Evolutionary conservation across 1,140 invertebrate genomes (phyloP), one percentile per base, ranked within the genome.

Genomic region (Pinna nobilis): DNA sequence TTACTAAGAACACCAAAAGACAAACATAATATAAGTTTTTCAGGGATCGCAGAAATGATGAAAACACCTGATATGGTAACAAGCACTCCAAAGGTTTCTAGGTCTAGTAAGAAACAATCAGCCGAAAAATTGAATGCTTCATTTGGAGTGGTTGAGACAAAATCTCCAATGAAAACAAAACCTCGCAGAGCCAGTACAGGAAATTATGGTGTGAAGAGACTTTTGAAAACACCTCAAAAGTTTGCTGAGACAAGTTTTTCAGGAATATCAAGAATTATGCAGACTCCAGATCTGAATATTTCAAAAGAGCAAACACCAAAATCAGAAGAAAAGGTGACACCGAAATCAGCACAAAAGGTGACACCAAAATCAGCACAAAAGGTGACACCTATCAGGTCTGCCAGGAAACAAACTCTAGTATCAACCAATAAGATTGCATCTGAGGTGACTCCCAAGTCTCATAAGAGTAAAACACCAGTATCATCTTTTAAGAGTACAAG

Each of bases 151-250:
- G 23, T 49, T 25, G 11, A 37, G 69, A 59, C 49, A 3, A 61
- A 23, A 49, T 37, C 55, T 59, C 55, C 18, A 13, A 35, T 33
- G 20, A 59, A 59, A 33, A 59, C 49, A 50, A 68, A 50, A 32
- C 33, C 13, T 30, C 33, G 53, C 50, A 61, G 55, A 44, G 53
- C 60, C 55, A 74, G 68, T 13, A 66, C 72, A 20, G 65, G 68
- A 20, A 32, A 63, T 23, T 20, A 39, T 2, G 72, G 77, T 25
- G 49, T 75, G n/a, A 79, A 79, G 28, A 72, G 61, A 30, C 33
- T 72, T 7, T 25, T 73, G 28, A 70, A 70, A 57, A 81, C 77
- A 11, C 81, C 81, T 25, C 73, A 66, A 41, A 77, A 78, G 25
- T 25, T 47, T 39, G 3, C 35, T 30, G 30, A 71, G 55, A 44